A percentile compares a stretch with the other conserved stretches of the same genome.
phyloP scores from a whole-genome alignment of 2,113 vertebrate species.

The Fulmarus glacialis region DNA sequence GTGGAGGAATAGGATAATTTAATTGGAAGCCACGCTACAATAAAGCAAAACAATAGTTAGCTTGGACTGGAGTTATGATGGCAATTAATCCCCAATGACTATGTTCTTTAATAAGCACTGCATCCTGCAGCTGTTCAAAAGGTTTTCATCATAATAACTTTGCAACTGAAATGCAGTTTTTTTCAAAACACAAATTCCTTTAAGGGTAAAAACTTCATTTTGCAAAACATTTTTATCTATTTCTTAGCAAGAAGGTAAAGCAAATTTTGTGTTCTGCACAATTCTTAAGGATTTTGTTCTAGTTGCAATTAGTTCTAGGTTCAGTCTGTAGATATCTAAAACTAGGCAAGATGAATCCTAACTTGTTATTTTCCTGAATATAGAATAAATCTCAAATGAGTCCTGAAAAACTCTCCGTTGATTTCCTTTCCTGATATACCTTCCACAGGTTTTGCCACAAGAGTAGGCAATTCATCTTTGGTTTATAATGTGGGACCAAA shows the following conservation, averaged over 20 bases:
- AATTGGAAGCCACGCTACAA: neutral
- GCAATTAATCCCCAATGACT: neutral
- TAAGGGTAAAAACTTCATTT: neutral
- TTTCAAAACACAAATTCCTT: neutral
- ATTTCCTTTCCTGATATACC: neutral
- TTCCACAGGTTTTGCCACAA: neutral
- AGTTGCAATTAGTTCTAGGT: neutral
- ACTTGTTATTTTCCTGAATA: neutral
- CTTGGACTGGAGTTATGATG: neutral
- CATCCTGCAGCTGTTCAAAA: neutral
- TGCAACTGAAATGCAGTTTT: neutral
- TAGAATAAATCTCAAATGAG: neutral
- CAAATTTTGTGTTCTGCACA: neutral
- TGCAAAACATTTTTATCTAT: neutral
- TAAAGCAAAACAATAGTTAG: neutral
- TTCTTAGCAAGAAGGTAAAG: neutral
- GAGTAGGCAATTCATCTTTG: neutral
- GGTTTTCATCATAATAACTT: neutral
- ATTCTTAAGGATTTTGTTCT: neutral
- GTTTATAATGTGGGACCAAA: neutral
- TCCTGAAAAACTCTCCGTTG: neutral
- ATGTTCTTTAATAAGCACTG: neutral
- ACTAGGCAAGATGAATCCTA: neutral
- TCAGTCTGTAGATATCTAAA: neutral
- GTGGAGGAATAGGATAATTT: neutral